Percentiles rank a stretch among this genome's conserved stretches.
These are phyloP conservation scores for Vanacampus margaritifer DNA, from an alignment of 2,113 vertebrate genomes.

Conservation along the genomic window DNA sequence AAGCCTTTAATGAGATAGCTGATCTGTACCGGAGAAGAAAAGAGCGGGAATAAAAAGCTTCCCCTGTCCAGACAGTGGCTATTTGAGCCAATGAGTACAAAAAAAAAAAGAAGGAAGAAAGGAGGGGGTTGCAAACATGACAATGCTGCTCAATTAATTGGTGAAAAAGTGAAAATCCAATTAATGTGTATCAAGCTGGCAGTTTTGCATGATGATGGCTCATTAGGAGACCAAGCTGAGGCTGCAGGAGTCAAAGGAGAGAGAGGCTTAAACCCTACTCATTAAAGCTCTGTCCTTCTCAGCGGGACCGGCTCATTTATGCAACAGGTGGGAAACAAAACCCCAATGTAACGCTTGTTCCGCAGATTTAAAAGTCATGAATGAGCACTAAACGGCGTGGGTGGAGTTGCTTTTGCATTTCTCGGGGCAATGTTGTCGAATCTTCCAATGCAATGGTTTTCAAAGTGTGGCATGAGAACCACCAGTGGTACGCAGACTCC, in stretches of 20 bases:
- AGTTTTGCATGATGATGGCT: conserved; percentile 84
- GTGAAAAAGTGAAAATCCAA: conserved; percentile 85
- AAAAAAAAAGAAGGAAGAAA: conserved; percentile 65
- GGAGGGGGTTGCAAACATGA: conserved; percentile 68
- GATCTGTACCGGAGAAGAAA: conserved; percentile 71
- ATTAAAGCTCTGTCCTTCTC: conserved; percentile 83
- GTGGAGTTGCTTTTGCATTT: conserved; percentile 35
- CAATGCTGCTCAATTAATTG: conserved; percentile 82
- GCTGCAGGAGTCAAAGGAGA: conserved; percentile 53
- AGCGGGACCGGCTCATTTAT: conserved; percentile 76
- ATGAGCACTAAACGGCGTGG: conserved; percentile 59
- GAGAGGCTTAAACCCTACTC: conserved; percentile 75
- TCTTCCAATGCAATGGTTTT: background rate
- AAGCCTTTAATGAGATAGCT: conserved; percentile 92
- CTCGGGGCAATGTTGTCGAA: background rate
- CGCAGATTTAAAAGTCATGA: conserved; percentile 61
- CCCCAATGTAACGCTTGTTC: conserved; percentile 68
- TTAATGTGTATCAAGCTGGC: conserved; percentile 86
- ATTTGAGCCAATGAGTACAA: conserved; percentile 74
- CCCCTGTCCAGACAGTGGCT: conserved; percentile 76
- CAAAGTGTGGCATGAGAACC: too few relatives aligned
- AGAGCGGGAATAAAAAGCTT: conserved; percentile 74
- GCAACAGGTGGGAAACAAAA: conserved; percentile 76
- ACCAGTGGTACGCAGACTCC: too few relatives aligned
- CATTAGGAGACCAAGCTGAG: conserved; percentile 77